Evolutionary conservation across 2,113 vertebrate genomes (phyloP).

Genomic region (Porphyrio hochstetteri): DNA sequence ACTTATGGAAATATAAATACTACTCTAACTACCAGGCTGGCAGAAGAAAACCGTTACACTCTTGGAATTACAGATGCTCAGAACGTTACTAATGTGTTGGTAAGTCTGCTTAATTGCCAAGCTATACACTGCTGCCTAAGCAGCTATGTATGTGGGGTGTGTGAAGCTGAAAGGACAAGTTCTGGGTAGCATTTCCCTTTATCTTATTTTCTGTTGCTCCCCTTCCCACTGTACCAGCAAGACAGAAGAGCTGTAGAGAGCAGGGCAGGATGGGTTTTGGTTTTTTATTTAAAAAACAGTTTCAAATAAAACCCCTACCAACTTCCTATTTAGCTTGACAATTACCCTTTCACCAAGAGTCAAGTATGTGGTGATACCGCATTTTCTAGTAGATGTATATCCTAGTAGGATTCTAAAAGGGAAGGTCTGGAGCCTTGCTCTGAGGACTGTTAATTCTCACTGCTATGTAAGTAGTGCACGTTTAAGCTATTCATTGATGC

Average conservation of each 20-base stretch:
- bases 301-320: neutral
- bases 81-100: fast-evolving
- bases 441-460: neutral
- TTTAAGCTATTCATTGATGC: neutral
- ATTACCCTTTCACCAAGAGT: neutral
- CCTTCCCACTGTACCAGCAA: neutral
- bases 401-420: neutral
- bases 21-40: fast-evolving
- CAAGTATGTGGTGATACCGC: neutral
- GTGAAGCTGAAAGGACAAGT: neutral
- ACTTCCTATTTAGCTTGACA: neutral
- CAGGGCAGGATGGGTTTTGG: neutral
- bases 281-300: neutral
- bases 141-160: neutral
- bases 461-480: neutral
- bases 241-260: neutral
- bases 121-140: neutral
- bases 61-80: conserved; percentile 50
- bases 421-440: neutral
- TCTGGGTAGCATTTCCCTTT: neutral
- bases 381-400: neutral
- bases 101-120: conserved; percentile 52
- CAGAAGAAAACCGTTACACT: conserved; percentile 62
- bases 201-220: neutral
- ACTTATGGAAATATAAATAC: fast-evolving